Conservation (phyloP, 2,888 invertebrate species). For the Caenorhabditis parvicauda region DNA sequence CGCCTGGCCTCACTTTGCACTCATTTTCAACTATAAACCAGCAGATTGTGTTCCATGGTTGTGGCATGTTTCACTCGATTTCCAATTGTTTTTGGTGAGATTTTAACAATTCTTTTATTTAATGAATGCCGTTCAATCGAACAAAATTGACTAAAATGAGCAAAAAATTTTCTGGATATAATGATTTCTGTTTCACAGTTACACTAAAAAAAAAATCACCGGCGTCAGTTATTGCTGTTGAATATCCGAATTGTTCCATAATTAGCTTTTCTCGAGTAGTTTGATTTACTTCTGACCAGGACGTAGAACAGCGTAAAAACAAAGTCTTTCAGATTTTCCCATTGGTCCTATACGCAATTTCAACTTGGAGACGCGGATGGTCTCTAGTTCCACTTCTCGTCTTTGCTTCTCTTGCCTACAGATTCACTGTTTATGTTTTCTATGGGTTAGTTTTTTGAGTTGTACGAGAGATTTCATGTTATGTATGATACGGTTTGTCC, state of each 20-base stretch:
- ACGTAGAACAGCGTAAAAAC: too few relatives aligned
- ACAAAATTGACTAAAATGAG: too few relatives aligned
- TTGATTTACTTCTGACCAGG: too few relatives aligned
- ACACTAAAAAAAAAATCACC: too few relatives aligned
- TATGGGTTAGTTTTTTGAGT: too few relatives aligned
- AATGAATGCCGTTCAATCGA: too few relatives aligned
- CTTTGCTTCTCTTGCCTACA: slow-evolving; percentile 10
- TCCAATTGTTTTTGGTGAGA: slow-evolving; percentile 43
- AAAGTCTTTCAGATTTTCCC: slow-evolving; percentile 23
- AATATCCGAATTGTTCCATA: neutral
- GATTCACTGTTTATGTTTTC: slow-evolving; percentile 8
- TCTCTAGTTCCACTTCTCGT: slow-evolving; percentile 3
- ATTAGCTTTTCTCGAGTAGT: too few relatives aligned
- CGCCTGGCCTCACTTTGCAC: slow-evolving; percentile 39
- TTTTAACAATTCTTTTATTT: too few relatives aligned
- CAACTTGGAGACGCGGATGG: slow-evolving; percentile 10
- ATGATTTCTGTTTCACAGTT: too few relatives aligned
- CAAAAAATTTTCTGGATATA: too few relatives aligned
- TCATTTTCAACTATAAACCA: slow-evolving; percentile 41
- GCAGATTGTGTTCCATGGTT: slow-evolving; percentile 50
- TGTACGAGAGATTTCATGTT: too few relatives aligned
- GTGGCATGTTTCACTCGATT: slow-evolving; percentile 49
- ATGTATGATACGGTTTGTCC: too few relatives aligned
- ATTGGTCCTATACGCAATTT: slow-evolving; percentile 19
- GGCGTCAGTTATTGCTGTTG: neutral